Evolutionary conservation across 2,888 invertebrate genomes (phyloP).

Genomic region (Zaprionus bogoriensis): DNA sequence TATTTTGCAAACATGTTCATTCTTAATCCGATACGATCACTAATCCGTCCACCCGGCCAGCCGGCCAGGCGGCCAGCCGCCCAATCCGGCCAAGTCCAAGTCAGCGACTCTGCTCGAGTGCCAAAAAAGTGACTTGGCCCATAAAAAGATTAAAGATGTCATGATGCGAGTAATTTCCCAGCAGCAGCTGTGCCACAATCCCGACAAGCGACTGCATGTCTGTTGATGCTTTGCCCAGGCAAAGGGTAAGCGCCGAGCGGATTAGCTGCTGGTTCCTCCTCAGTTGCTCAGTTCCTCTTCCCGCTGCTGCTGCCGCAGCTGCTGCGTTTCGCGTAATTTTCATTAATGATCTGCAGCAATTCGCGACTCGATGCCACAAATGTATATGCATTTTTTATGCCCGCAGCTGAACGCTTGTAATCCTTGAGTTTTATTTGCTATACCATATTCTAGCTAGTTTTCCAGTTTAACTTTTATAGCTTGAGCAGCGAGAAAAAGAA

Average conservation of each 20-base stretch:
- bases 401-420: conserved; percentile 21
- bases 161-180: conserved; percentile 63
- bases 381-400: not conserved
- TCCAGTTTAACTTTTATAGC: conserved; percentile 40
- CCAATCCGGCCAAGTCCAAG: no score
- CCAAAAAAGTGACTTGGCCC: conserved; percentile 37
- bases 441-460: conserved; percentile 24
- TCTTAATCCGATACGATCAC: conserved; percentile 66
- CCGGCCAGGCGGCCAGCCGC: not conserved
- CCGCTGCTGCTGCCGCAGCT: conserved; percentile 54
- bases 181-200: conserved; percentile 58
- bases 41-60: conserved; percentile 62
- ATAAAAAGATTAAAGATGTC: conserved; percentile 68
- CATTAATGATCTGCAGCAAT: conserved; percentile 57
- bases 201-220: conserved; percentile 32
- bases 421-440: conserved; percentile 32
- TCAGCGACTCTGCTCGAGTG: no score
- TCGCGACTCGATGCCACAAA: not conserved
- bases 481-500: conserved; percentile 13
- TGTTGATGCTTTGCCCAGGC: conserved; percentile 11
- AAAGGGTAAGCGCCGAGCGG: conserved; percentile 56
- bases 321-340: conserved; percentile 38
- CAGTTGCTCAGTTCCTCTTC: no score
- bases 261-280: conserved; percentile 23
- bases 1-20: conserved; percentile 75